These are phyloP conservation scores for Leptinotarsa texana DNA, from an alignment of 1,140 invertebrate species.

Conservation along the genomic window DNA sequence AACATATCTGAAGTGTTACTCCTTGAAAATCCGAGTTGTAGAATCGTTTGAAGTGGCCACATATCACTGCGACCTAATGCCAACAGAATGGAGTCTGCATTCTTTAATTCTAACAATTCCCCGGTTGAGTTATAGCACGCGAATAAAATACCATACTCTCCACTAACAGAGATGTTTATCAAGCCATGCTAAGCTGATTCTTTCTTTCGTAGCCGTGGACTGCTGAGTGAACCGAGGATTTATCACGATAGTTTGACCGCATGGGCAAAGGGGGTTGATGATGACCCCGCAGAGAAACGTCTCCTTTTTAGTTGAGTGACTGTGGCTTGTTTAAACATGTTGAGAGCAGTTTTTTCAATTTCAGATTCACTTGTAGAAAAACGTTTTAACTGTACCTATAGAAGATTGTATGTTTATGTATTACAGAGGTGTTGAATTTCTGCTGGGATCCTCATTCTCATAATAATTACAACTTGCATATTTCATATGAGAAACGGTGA, in stretches of 20 bases:
- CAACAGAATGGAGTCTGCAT: constrained; percentile 7
- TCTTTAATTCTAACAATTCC: not conserved
- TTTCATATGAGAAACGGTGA: too few relatives aligned
- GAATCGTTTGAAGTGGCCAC: not conserved
- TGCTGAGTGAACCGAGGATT: not conserved
- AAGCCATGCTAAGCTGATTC: constrained; percentile 1
- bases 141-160: not conserved
- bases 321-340: too few relatives aligned
- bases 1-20: not conserved
- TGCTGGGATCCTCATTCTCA: too few relatives aligned
- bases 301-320: too few relatives aligned
- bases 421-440: too few relatives aligned
- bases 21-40: not conserved
- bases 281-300: too few relatives aligned
- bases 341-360: too few relatives aligned
- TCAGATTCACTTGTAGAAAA: too few relatives aligned
- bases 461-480: too few relatives aligned
- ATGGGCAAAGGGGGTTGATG: not conserved
- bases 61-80: constrained; percentile 2
- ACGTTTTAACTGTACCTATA: too few relatives aligned
- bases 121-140: constrained; percentile 4
- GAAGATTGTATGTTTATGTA: too few relatives aligned
- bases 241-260: not conserved
- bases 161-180: constrained; percentile 6
- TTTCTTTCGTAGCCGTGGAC: not conserved